Percentiles rank a stretch among this genome's conserved stretches.
Evolutionary conservation across 2,888 invertebrate species (phyloP).

Genomic region (Ametastegia equiseti): DNA sequence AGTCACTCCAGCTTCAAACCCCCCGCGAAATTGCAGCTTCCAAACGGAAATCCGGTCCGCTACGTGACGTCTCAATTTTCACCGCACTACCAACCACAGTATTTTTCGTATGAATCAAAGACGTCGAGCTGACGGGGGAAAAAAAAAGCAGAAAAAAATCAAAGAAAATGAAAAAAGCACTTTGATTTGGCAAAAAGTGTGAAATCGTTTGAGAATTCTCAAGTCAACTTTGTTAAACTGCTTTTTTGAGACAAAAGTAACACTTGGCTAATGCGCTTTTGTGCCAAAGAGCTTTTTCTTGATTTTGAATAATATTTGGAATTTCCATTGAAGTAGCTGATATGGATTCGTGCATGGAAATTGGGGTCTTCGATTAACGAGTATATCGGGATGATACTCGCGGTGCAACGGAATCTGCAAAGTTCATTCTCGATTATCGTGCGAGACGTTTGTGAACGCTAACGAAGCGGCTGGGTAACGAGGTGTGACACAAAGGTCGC

Average conservation of each 20-base stretch:
- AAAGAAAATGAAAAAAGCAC: background rate
- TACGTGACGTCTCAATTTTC: conserved; percentile 4
- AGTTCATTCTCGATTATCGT: conserved; percentile 41
- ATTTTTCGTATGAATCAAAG: background rate
- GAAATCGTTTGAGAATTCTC: no score
- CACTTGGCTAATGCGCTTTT: no score
- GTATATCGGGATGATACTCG: background rate
- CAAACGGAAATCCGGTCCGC: conserved; percentile 17
- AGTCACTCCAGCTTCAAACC: background rate
- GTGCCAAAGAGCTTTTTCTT: no score
- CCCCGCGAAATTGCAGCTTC: conserved; percentile 13
- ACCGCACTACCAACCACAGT: background rate
- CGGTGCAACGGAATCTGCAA: background rate
- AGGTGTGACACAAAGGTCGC: conserved; percentile 68
- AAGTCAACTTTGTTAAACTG: no score
- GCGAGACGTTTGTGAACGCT: conserved; percentile 53
- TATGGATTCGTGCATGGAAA: no score
- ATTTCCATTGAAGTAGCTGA: no score
- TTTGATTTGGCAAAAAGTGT: no score
- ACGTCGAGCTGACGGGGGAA: background rate
- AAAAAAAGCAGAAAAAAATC: background rate
- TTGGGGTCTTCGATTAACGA: background rate
- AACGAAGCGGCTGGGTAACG: conserved; percentile 69
- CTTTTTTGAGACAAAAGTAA: no score
- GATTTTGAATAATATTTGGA: no score